phyloP scores from a whole-genome alignment of 2,797 vertebrate genomes.

The Lophura swinhoii region DNA sequence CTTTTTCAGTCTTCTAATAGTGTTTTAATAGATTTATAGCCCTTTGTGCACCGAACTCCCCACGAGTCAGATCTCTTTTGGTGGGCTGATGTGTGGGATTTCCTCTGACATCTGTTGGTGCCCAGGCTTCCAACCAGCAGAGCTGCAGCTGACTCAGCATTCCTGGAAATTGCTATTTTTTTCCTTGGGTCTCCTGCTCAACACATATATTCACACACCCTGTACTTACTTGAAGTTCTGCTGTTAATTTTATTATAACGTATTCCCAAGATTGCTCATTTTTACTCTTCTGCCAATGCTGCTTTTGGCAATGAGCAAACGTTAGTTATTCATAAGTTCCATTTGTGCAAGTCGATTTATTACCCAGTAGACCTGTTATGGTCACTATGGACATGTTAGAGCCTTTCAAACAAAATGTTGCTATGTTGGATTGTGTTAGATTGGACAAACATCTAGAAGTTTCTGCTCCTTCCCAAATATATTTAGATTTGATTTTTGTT shows the following conservation, averaged over 20 bases:
- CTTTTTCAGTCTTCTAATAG: neutral
- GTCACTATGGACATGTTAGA: neutral
- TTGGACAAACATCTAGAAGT: neutral
- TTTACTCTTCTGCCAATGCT: neutral
- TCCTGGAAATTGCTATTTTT: neutral
- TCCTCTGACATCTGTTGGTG: neutral
- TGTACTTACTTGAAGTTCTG: neutral
- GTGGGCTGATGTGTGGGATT: neutral
- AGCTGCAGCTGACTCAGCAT: neutral
- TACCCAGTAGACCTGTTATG: neutral
- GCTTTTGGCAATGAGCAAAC: neutral
- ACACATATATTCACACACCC: neutral
- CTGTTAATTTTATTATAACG: neutral
- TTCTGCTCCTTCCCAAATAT: neutral
- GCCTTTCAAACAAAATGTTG: neutral
- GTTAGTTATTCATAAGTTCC: neutral
- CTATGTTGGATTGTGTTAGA: neutral
- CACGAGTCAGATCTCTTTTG: neutral
- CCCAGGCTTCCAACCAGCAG: neutral
- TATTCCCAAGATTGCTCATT: neutral
- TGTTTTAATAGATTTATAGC: neutral
- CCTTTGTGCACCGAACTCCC: neutral
- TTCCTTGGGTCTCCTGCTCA: neutral
- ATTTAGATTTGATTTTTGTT: neutral
- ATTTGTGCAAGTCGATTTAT: neutral